These are phyloP conservation scores for Tyrannus savana DNA, from an alignment of 2,113 vertebrate species.

Conservation along the genomic window DNA sequence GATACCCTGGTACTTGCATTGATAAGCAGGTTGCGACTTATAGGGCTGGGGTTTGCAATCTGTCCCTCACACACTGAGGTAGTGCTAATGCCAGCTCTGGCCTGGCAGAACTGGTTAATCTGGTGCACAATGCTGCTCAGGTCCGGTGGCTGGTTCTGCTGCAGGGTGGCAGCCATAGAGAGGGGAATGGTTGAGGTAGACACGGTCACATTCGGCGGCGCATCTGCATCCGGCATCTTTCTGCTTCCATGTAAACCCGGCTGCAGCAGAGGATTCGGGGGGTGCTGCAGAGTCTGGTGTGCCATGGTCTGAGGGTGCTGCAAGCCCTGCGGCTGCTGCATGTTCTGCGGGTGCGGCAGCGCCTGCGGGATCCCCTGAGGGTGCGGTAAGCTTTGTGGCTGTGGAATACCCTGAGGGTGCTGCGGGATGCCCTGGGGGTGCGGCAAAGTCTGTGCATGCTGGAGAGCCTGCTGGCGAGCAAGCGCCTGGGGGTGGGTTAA, in stretches of 20 bases:
- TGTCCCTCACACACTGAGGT: conserved; percentile 98
- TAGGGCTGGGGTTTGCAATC: conserved; percentile 98
- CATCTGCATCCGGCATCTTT: conserved; percentile 94
- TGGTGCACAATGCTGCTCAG: conserved; percentile 98
- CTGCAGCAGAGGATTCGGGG: conserved; percentile 80
- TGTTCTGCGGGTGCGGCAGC: conserved; percentile 74
- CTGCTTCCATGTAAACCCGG: conserved; percentile 86
- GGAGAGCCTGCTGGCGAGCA: conserved; percentile 85
- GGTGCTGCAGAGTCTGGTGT: conserved; percentile 80
- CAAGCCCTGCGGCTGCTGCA: conserved; percentile 78
- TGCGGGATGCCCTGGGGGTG: conserved; percentile 76
- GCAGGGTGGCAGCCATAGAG: conserved; percentile 93
- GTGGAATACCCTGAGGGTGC: conserved; percentile 78
- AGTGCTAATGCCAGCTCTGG: conserved; percentile 88
- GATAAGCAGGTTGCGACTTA: conserved; percentile 97
- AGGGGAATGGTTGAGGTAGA: conserved; percentile 99
- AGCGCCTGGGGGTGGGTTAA: conserved; percentile 91
- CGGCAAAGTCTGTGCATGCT: conserved; percentile 84
- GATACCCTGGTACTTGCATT: conserved; percentile 96
- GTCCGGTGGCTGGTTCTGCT: conserved; percentile 92
- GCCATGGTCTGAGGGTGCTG: conserved; percentile 76
- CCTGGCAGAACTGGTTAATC: conserved; percentile 99
- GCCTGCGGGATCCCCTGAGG: conserved; percentile 76
- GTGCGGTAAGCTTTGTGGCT: conserved; percentile 77
- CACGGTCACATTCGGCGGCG: conserved; percentile 98